A percentile compares a stretch with the other conserved stretches of the same genome.
Evolutionary conservation across 1,140 invertebrate genomes (phyloP).

Genomic region (Drosophila grimshawi): DNA sequence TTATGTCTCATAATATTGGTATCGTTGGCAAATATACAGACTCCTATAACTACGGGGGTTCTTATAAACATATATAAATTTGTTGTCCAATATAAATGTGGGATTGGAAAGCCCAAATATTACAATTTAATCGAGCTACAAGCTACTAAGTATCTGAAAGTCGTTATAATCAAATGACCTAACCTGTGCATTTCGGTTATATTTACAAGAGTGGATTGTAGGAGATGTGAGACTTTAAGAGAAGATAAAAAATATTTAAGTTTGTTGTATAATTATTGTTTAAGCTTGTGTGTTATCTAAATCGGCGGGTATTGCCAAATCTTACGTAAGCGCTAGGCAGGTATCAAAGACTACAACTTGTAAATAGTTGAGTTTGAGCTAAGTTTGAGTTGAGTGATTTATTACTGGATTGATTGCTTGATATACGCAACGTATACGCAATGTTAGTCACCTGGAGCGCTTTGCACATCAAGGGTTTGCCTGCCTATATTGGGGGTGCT

Average conservation of each 20-base stretch:
- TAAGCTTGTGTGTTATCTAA: conserved; percentile 25
- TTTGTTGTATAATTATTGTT: conserved; percentile 14
- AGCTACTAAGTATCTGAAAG: conserved; percentile 7
- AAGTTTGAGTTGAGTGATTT: conserved; percentile 43
- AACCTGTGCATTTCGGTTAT: conserved; percentile 37
- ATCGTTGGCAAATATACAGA: conserved; percentile 20
- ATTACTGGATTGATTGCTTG: conserved; percentile 47
- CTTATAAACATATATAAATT: background rate
- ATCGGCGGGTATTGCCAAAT: conserved; percentile 25
- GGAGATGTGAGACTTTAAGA: conserved; percentile 20
- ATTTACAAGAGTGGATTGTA: conserved; percentile 25
- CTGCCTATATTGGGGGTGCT: conserved; percentile 82
- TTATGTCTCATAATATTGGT: background rate
- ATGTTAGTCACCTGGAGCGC: conserved; percentile 82
- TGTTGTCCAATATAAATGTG: conserved; percentile 1
- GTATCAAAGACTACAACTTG: conserved; percentile 46
- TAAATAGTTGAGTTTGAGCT: conserved; percentile 37
- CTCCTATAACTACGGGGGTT: conserved; percentile 20
- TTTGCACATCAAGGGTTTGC: conserved; percentile 78
- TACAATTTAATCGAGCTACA: background rate
- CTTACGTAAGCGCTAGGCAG: conserved; percentile 49
- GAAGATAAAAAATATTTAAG: conserved; percentile 8
- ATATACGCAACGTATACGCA: conserved; percentile 65
- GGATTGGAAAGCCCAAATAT: background rate
- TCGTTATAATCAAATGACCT: background rate